Evolutionary conservation across 37 sponge, comb jelly and placozoan genomes (phyloP), one percentile per base, ranked within the genome.

Genomic region (Halichondria panicea): DNA sequence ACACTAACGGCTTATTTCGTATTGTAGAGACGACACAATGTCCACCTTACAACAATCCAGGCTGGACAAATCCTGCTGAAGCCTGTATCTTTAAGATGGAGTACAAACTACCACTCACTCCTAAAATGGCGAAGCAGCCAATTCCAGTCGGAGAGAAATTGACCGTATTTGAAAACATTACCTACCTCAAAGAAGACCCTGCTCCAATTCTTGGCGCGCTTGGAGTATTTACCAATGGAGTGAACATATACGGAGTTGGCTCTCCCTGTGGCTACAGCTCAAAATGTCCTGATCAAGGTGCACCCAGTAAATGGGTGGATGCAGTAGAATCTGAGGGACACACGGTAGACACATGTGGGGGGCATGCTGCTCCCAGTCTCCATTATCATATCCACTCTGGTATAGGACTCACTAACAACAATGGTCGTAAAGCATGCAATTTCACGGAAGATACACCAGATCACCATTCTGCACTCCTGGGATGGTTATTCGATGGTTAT

Each of bases 241-340:
- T 89, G 11, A 83, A 70, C 42, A 63, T 89, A 0, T 89, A 75
- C 75, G 90, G 90, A n/a, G 76, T 89, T 1, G 90, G 90, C 0
- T 89, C 90, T 24, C 84, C 90, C 0, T 89, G 90, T 84, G 90
- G 90, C 28, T 83, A 34, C 63, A 70, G 80, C 43, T 79, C 84
- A 3, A 41, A 41, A 2, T 89, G 90, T 34, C 90, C 90, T 0
- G 28, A 72, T 25, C 71, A 68, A 28, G 66, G 68, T 28, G 90
- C 64, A 18, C 90, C 84, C 0, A 77, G 76, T 2, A 57, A 63
- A 6, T 89, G 70, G 27, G 90, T 89, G 0, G 90, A 89, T 70
- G 90, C 90, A 25, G 90, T 89, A 32, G 81, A 79, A 24, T 79
- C 90, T 1, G 90, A 89, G 52, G 90, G 90, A 3, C 90, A 84